Evolutionary conservation across 2,797 vertebrate genomes (phyloP), one percentile per base, ranked within the genome.

Genomic region (Semotilus atromaculatus): DNA sequence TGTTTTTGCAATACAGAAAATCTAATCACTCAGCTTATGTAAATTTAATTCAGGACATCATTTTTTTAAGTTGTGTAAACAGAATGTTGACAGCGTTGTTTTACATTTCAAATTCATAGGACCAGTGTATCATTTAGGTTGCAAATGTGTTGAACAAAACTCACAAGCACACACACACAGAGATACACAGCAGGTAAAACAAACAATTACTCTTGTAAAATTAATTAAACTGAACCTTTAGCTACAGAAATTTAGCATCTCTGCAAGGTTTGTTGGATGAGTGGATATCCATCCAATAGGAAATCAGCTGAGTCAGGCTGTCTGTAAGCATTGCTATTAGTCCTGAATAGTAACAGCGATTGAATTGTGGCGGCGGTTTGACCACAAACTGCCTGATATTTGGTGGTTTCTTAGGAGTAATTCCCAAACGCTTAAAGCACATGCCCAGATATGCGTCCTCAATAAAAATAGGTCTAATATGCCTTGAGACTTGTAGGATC

Each of bases 361-460:
- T 10, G 19, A 94, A 96, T 2, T 0, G 5, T 0, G 0, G 0
- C 0, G 34, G 0, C 0, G 78, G 62, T 2, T 48, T 55, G 26
- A 93, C 80, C 73, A n/a, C 7, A 81, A 96, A 96, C 64, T 90
- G 31, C 0, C 86, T 90, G 0, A 89, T 77, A 23, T 93, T 7
- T 0, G 38, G 93, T 3, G 94, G 84, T 16, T 80, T 0, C 0
- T 70, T 91, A 0, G 89, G 86, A 0, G 0, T 0, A 0, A 95
- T 31, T 0, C 91, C 89, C 0, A 96, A 73, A 0, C 72, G 89
- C 19, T 88, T 90, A 73, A 96, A 91, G 84, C 96, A 96, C 74
- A 94, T 40, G 0, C 96, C 97, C 36, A 96, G 85, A 58, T 95
- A 97, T 0, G 89, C 92, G 0, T 97, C 96, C 82, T 97, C 96